A percentile compares a stretch with the other conserved stretches of the same genome.
These are phyloP conservation scores for Oryzias sinensis DNA, from an alignment of 2,797 vertebrate species.

Conservation along the genomic window DNA sequence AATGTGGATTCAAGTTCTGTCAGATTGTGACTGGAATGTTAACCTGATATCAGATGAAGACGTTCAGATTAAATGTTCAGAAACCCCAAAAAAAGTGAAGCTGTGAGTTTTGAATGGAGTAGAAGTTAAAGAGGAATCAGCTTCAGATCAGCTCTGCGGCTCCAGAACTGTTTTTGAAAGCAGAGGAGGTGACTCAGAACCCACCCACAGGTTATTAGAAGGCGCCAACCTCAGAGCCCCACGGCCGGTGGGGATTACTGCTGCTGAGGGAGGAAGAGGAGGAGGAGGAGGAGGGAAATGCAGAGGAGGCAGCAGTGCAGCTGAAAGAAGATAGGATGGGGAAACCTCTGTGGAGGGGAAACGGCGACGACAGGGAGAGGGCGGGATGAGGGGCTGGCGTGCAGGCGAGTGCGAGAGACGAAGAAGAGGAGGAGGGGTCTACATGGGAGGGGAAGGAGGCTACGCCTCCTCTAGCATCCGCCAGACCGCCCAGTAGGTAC, in stretches of 20 bases:
- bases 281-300: conserved; percentile 36
- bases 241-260: conserved; percentile 88
- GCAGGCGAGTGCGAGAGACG: conserved; percentile 70
- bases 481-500: conserved; percentile 78
- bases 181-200: no score
- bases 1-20: no score
- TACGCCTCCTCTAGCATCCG: conserved; percentile 51
- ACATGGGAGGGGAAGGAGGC: conserved; percentile 58
- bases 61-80: no score
- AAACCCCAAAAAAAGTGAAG: no score
- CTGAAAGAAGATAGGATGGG: conserved; percentile 72
- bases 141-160: no score
- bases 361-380: conserved; percentile 85
- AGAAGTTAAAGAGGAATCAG: no score
- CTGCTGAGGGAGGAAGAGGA: conserved; percentile 57
- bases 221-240: conserved; percentile 93
- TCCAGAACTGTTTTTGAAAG: no score
- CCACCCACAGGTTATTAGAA: conserved; percentile 71
- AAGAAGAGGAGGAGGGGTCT: conserved; percentile 67
- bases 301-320: conserved; percentile 32
- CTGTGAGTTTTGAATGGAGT: no score
- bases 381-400: conserved; percentile 83
- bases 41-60: no score
- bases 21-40: no score
- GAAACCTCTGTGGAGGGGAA: conserved; percentile 81